Evolutionary conservation across 2,113 vertebrate genomes (phyloP).

Genomic region (Siniperca chuatsi): DNA sequence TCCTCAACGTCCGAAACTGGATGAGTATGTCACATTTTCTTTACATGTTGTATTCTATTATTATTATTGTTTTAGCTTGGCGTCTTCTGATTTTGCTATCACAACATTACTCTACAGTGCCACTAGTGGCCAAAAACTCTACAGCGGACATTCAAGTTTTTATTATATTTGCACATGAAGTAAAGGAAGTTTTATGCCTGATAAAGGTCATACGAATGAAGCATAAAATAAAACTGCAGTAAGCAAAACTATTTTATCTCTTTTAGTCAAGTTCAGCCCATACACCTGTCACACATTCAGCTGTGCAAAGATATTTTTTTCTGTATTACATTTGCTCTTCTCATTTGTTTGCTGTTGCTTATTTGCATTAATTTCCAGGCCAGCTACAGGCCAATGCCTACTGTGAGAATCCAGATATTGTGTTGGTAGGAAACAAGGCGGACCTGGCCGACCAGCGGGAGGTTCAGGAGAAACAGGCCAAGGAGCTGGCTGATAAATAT

Average conservation of each 20-base stretch:
- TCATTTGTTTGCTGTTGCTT: not conserved
- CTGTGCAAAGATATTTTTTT: not conserved
- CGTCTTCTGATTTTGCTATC: not conserved
- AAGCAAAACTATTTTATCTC: not conserved
- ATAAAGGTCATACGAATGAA: not conserved
- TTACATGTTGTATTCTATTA: not conserved
- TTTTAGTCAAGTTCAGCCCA: not conserved
- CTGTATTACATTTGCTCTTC: not conserved
- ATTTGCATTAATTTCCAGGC: conserved; percentile 69
- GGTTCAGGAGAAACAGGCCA: conserved; percentile 94
- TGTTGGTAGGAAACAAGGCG: conserved; percentile 95
- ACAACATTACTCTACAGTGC: not conserved
- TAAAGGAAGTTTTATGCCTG: not conserved
- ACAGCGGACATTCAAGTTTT: not conserved
- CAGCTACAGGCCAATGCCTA: conserved; percentile 97
- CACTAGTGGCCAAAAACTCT: not conserved
- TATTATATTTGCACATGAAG: not conserved
- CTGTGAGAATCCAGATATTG: conserved; percentile 96
- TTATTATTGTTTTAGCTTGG: not conserved
- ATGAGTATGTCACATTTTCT: conserved; percentile 89
- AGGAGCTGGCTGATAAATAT: conserved; percentile 95
- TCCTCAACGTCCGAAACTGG: conserved; percentile 97
- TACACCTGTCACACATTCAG: not conserved
- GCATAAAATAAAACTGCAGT: not conserved
- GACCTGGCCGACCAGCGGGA: conserved; percentile 94